phyloP scores from a whole-genome alignment of 2,888 invertebrate species.

The Melanchra persicariae region DNA sequence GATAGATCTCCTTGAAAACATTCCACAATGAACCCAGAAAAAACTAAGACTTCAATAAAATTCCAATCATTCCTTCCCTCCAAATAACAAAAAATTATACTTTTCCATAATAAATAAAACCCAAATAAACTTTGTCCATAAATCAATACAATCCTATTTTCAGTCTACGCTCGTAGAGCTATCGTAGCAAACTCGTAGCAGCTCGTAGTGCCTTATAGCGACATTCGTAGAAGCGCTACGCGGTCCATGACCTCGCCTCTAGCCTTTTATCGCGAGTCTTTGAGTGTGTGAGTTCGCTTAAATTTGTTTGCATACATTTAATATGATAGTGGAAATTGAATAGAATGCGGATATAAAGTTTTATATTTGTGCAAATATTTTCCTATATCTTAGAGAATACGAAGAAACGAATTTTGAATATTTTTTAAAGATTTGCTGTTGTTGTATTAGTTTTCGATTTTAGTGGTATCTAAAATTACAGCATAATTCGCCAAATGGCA shows the following conservation, averaged over 20 bases:
- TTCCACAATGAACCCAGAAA: not conserved
- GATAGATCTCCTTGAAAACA: too few relatives aligned
- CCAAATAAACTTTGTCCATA: slow-evolving; percentile 48
- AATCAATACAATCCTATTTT: slow-evolving; percentile 63
- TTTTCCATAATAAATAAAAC: slow-evolving; percentile 25
- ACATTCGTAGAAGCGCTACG: slow-evolving; percentile 66
- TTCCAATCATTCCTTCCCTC: not conserved
- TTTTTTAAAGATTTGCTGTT: not conserved
- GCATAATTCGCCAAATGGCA: too few relatives aligned
- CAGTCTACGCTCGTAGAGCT: slow-evolving; percentile 57
- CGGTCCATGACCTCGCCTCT: slow-evolving; percentile 60
- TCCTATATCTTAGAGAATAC: slow-evolving; percentile 23
- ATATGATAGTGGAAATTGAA: slow-evolving; percentile 50
- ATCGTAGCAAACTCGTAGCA: slow-evolving; percentile 68
- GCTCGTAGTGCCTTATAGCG: slow-evolving; percentile 65
- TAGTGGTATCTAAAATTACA: too few relatives aligned
- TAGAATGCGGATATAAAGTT: slow-evolving; percentile 18
- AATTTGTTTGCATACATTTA: slow-evolving; percentile 68
- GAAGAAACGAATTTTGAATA: not conserved
- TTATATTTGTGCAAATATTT: slow-evolving; percentile 27
- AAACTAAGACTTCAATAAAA: not conserved
- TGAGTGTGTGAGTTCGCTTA: slow-evolving; percentile 57
- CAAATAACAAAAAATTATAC: not conserved
- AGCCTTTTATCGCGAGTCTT: slow-evolving; percentile 66
- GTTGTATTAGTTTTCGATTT: not conserved